Evolutionary conservation across 1,140 invertebrate genomes (phyloP).

Genomic region (Saxidomus purpurata): DNA sequence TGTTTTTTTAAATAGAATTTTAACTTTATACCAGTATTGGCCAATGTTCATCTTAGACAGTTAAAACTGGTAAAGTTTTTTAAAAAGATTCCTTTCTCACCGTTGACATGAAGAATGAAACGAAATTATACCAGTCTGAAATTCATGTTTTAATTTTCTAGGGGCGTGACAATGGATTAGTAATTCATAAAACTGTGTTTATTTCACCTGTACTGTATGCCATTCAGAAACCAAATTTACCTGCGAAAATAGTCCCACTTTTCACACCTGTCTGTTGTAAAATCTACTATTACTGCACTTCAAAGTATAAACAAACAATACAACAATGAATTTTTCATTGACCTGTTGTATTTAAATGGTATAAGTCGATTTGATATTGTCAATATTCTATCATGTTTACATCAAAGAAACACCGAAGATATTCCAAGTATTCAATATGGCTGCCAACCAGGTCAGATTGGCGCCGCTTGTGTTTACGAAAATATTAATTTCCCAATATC

Average conservation of each 20-base stretch:
- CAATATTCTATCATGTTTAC: constrained; percentile 38
- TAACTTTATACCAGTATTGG: too few relatives aligned
- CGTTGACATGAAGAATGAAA: too few relatives aligned
- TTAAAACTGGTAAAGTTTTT: too few relatives aligned
- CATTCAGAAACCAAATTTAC: constrained; percentile 43
- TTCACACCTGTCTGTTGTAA: not conserved
- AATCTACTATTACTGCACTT: not conserved
- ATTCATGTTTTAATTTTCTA: too few relatives aligned
- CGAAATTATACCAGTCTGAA: too few relatives aligned
- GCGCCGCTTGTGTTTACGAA: constrained; percentile 72
- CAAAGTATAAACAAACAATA: not conserved
- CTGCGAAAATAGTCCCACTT: constrained; percentile 49
- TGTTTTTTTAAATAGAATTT: too few relatives aligned
- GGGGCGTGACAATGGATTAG: too few relatives aligned
- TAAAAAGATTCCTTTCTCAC: too few relatives aligned
- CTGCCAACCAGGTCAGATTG: constrained; percentile 74
- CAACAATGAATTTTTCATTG: not conserved
- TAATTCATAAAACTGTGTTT: not conserved
- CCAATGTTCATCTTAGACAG: too few relatives aligned
- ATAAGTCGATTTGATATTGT: constrained; percentile 16
- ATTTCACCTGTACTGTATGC: not conserved
- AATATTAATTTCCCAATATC: constrained; percentile 67
- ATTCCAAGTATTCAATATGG: constrained; percentile 89
- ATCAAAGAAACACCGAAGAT: constrained; percentile 92
- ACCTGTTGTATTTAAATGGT: not conserved